Conservation (phyloP, 1,140 invertebrate species). For the Diorhabda sublineata region DNA sequence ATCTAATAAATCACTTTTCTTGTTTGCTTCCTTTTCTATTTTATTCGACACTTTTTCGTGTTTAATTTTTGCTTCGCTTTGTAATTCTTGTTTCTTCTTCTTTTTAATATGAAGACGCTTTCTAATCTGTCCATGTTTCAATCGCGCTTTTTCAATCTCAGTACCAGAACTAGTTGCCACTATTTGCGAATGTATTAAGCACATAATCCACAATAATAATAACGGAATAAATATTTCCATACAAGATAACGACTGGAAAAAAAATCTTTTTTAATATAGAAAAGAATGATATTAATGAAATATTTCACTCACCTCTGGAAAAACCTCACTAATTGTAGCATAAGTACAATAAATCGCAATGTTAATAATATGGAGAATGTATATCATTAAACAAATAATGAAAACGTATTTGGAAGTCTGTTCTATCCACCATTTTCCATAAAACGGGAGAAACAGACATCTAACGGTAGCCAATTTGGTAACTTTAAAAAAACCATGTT, state of each 20-base stretch:
- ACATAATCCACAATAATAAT: slow-evolving; percentile 74
- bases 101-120: slow-evolving; percentile 14
- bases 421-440: slow-evolving; percentile 82
- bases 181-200: slow-evolving; percentile 87
- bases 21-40: background rate
- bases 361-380: slow-evolving; percentile 45
- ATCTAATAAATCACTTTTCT: background rate
- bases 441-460: slow-evolving; percentile 76
- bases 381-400: slow-evolving; percentile 49
- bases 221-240: slow-evolving; percentile 73
- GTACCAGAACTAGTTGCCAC: slow-evolving; percentile 62
- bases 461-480: slow-evolving; percentile 73
- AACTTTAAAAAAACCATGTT: slow-evolving; percentile 78
- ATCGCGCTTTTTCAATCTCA: slow-evolving; percentile 5
- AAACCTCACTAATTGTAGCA: background rate
- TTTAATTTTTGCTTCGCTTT: background rate
- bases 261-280: slow-evolving; percentile 9
- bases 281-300: background rate
- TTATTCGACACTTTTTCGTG: background rate
- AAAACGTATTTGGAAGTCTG: slow-evolving; percentile 77
- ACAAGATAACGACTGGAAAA: slow-evolving; percentile 50
- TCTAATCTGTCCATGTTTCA: slow-evolving; percentile 22
- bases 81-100: slow-evolving; percentile 1
- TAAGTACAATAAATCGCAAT: slow-evolving; percentile 54
- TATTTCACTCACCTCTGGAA: slow-evolving; percentile 10